Evolutionary conservation across 2,888 invertebrate genomes (phyloP), one percentile per base, ranked within the genome.

Genomic region (Kryphioiulus occultus): DNA sequence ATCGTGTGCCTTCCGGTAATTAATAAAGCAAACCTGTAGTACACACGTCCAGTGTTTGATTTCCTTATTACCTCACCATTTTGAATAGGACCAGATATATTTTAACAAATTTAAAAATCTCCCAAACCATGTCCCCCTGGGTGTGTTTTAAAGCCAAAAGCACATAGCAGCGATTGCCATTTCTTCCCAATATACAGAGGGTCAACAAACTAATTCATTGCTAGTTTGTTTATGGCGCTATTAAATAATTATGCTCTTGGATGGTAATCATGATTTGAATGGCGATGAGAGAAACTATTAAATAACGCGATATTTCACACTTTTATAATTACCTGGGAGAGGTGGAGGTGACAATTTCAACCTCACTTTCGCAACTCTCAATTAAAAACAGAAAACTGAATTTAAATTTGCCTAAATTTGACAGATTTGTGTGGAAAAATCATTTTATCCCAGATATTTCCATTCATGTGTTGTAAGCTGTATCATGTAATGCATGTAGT

Each of bases 221-320:
- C 26, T 68, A 68, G 26, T 26, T 68, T 26, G 26, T 26, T 68
- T 68, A 68, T 68, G 26, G 26, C 68, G 10, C 68, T 26, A 68
- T 68, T 68, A 68, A 68, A 68, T 68, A 68, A 68, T 68, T 68
- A 59, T 59, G 59, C 19, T n/a, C 59, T 59, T 59, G 22, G 59
- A 22, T n/a, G 59, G 3, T 59, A 59, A 59, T 59, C n/a, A 59
- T 59, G 59, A 3, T 22, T 59, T 59, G n/a, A 22, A 59, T n/a
- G 59, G 22, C 9, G 59, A n/a, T 4, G 59, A 59, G 59, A 9
- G 68, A 68, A 26, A 68, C 68, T 15, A 68, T 68, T 68, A 68
- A 68, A 68, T 68, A 68, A 68, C 26, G 68, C 68, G 68, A 68
- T 68, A 68, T 26, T 68, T 68, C 68, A 26, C 68, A 68, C 68